Percentiles rank a stretch among this genome's conserved stretches.
phyloP scores from a whole-genome alignment of 1,140 invertebrate species.

The Procambarus virginalis region DNA sequence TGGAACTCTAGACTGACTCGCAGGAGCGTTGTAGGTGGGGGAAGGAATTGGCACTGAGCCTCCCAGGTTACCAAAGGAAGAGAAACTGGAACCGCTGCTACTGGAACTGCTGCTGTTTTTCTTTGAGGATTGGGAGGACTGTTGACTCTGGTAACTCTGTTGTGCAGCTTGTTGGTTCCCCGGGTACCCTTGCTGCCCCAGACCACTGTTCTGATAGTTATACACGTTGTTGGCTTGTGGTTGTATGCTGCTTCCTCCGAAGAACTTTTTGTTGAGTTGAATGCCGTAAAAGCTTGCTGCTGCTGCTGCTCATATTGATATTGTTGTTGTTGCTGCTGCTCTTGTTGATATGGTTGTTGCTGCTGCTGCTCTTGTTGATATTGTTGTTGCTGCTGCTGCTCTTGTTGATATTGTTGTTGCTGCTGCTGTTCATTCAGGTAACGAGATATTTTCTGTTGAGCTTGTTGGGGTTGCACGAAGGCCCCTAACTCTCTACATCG shows the following conservation, averaged over 20 bases:
- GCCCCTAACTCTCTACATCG: conserved; percentile 57
- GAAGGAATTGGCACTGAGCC: not conserved
- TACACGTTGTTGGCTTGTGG: conserved; percentile 3
- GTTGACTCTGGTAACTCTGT: conserved; percentile 44
- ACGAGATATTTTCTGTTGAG: conserved; percentile 18
- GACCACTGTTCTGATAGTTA: conserved; percentile 17
- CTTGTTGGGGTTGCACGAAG: conserved; percentile 41
- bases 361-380: conserved; percentile 31
- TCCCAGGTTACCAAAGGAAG: not conserved
- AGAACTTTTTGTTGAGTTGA: conserved; percentile 29
- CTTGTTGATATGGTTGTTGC: conserved; percentile 12
- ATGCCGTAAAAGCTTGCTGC: conserved; percentile 20
- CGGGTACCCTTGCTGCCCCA: not conserved
- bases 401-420: conserved; percentile 15
- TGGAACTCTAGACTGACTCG: conserved; percentile 1
- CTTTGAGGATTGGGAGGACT: conserved; percentile 26
- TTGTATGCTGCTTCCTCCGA: conserved; percentile 13
- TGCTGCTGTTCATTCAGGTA: conserved; percentile 40
- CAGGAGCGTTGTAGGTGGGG: not conserved
- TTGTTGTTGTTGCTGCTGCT: conserved; percentile 30
- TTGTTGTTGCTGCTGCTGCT: conserved; percentile 32
- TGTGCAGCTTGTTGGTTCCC: not conserved
- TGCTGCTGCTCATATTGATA: conserved; percentile 28
- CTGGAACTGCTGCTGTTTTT: conserved; percentile 37
- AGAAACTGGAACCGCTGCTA: conserved; percentile 11